These are phyloP conservation scores for Dastarcus helophoroides DNA, from an alignment of 2,888 invertebrate genomes.

Conservation along the genomic window DNA sequence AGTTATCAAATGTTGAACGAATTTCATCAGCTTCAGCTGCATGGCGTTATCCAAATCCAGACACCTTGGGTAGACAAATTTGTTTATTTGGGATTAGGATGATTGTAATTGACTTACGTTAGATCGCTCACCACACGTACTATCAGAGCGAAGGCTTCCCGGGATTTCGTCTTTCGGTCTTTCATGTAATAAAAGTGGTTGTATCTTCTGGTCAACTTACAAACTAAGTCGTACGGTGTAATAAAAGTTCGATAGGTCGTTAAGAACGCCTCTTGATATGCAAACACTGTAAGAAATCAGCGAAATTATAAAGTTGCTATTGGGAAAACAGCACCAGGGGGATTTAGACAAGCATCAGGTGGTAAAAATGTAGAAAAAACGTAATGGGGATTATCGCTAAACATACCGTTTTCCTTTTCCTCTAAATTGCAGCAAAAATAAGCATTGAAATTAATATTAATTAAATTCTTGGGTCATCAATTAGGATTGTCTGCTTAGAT, in stretches of 20 bases:
- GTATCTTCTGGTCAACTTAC: constrained; percentile 71
- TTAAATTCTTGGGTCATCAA: too few relatives aligned
- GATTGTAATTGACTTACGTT: constrained; percentile 56
- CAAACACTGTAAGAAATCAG: constrained; percentile 54
- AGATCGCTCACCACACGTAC: constrained; percentile 92
- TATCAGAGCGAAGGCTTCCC: constrained; percentile 83
- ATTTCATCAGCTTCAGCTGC: constrained; percentile 76
- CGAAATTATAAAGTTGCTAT: not conserved
- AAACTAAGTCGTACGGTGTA: constrained; percentile 72
- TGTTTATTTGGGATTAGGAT: not conserved
- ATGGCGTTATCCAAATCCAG: constrained; percentile 71
- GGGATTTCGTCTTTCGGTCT: constrained; percentile 63
- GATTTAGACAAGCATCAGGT: not conserved
- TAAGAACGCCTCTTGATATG: constrained; percentile 95
- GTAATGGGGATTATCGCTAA: constrained; percentile 9
- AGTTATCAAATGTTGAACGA: constrained; percentile 86
- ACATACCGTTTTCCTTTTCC: constrained; percentile 35
- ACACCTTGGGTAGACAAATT: constrained; percentile 5
- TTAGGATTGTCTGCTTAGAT: too few relatives aligned
- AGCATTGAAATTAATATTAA: too few relatives aligned
- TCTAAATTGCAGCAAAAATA: constrained; percentile 20
- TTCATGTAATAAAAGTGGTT: constrained; percentile 61
- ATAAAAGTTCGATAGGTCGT: constrained; percentile 96
- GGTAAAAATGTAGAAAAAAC: constrained; percentile 2
- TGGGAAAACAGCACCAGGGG: not conserved